phyloP scores from a whole-genome alignment of 2,797 vertebrate species.

The Sebastes trivittatus region DNA sequence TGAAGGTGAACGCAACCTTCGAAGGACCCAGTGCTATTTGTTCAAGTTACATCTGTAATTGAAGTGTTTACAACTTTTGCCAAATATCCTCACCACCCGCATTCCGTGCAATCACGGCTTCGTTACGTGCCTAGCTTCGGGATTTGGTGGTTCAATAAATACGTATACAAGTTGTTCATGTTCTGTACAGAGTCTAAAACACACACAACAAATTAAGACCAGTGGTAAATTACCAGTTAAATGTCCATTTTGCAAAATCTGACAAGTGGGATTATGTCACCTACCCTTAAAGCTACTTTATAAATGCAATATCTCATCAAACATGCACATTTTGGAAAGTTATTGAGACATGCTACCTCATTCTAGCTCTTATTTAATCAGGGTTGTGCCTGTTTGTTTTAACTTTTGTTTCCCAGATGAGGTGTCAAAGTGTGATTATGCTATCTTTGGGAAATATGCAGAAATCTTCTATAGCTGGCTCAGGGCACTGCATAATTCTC shows the following conservation, averaged over 20 bases:
- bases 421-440: conserved; percentile 42
- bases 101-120: conserved; percentile 23
- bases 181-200: background rate
- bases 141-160: conserved; percentile 2
- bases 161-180: background rate
- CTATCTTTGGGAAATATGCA: conserved; percentile 45
- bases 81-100: conserved; percentile 36
- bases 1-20: conserved; percentile 78
- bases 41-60: conserved; percentile 70
- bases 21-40: conserved; percentile 50
- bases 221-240: background rate
- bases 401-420: conserved; percentile 28
- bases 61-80: conserved; percentile 68
- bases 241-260: conserved; percentile 1
- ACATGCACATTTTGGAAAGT: conserved; percentile 13
- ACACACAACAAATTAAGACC: background rate
- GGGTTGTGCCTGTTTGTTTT: conserved; percentile 35
- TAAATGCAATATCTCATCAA: background rate
- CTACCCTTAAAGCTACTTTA: background rate
- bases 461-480: conserved; percentile 41
- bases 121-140: conserved; percentile 26
- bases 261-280: background rate
- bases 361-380: conserved; percentile 37
- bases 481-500: conserved; percentile 37
- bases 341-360: background rate